Base-by-base conservation (phyloP, 23 tunicate genomes). In the Botrylloides violaceus region DNA sequence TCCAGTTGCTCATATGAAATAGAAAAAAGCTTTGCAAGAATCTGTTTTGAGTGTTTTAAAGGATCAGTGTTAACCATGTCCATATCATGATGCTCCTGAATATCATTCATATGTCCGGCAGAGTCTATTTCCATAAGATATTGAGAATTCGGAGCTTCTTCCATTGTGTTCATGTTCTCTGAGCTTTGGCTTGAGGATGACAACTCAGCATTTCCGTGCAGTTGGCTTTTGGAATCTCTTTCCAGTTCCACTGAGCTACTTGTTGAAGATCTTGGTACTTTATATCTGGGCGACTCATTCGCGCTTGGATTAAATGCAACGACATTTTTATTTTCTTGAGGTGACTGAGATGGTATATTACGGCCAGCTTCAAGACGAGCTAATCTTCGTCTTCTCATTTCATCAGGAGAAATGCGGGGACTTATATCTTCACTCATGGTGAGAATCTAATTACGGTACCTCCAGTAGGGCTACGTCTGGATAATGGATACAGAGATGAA, bases 191-290 rank as follows among this genome's bases (percentile, higher is more conserved):
- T n/a, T n/a, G n/a, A n/a, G n/a, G n/a, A n/a, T 1, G 15, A 60
- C 15, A 24, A 60, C 19, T 28, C 65, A 60, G 65, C 22, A 23
- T 25, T 60, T n/a, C n/a, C n/a, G n/a, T n/a, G n/a, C n/a, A n/a
- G n/a, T 1, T 25, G 37, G 56, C 25, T 1, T 32, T 43, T 43
- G 15, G 9, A 9, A 43, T 43, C 53, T 9, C 53, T 43, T 7
- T 43, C 53, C 12, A 9, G 9, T 7, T 9, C 53, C 12, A 43
- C 53, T 43, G 53, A 43, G 28, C 58, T 68, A n/a, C 56, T 43
- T 37, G 58, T 56, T 22, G 74, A 68, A 1, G 74, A 68, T 68
- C 74, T 39, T 4, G 74, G 26, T 6, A 68, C 58, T 68, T 68
- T 68, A 28, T 68, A 68, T 68, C 58, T 39, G 1, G 74, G 74